These are phyloP conservation scores for Megamerina dolium DNA, from an alignment of 2,888 invertebrate genomes.

Conservation along the genomic window DNA sequence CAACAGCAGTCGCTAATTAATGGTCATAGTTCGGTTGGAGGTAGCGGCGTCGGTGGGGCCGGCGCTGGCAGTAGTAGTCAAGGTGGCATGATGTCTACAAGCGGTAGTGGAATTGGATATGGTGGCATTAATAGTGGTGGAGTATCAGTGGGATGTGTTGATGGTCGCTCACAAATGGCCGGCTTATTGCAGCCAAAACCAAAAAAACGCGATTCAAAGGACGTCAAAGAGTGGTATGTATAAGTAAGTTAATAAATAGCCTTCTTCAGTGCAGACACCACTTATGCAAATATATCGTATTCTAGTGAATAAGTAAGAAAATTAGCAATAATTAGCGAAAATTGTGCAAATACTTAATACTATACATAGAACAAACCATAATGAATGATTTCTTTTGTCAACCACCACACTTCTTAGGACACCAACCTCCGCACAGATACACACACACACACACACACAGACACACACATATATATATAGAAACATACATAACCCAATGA, in stretches of 20 bases:
- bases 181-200: slow-evolving; percentile 52
- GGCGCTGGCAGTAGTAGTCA: slow-evolving; percentile 22
- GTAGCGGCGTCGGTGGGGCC: slow-evolving; percentile 12
- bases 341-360: slow-evolving; percentile 23
- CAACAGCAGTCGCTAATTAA: slow-evolving; percentile 31
- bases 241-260: slow-evolving; percentile 45
- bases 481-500: too few species aligned
- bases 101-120: slow-evolving; percentile 29
- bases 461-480: neutral
- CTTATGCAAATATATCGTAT: slow-evolving; percentile 25
- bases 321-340: slow-evolving; percentile 21
- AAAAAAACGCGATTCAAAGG: slow-evolving; percentile 74
- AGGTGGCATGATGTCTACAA: slow-evolving; percentile 11
- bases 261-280: slow-evolving; percentile 24
- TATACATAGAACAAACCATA: slow-evolving; percentile 16
- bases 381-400: too few species aligned
- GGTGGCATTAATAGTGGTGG: slow-evolving; percentile 29
- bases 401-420: too few species aligned
- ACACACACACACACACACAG: neutral
- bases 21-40: slow-evolving; percentile 22
- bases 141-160: slow-evolving; percentile 38
- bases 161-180: slow-evolving; percentile 47
- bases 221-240: slow-evolving; percentile 96
- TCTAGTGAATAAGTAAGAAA: slow-evolving; percentile 29
- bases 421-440: neutral